phyloP scores from a whole-genome alignment of 2,888 invertebrate species.

The Ormyrus thymus region DNA sequence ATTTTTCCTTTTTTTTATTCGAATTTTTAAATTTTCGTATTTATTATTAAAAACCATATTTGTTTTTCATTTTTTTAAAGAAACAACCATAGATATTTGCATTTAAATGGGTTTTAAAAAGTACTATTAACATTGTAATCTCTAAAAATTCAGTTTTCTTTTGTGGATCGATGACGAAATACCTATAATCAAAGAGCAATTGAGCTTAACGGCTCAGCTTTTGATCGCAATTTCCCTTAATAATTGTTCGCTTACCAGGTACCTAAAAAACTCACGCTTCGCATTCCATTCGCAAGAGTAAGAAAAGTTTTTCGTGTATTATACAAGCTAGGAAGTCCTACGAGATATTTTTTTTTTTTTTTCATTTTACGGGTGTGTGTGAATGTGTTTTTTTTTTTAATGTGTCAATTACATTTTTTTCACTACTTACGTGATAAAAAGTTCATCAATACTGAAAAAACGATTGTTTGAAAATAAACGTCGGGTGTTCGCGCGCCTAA shows the following conservation, averaged over 20 bases:
- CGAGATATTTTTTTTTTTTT: slow-evolving; percentile 54
- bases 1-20: no score
- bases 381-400: no score
- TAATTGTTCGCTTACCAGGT: slow-evolving; percentile 62
- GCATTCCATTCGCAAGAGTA: slow-evolving; percentile 61
- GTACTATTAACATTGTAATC: no score
- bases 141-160: no score
- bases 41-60: not conserved
- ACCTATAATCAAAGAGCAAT: not conserved
- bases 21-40: not conserved
- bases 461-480: slow-evolving; percentile 58
- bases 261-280: slow-evolving; percentile 63
- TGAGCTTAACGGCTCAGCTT: not conserved
- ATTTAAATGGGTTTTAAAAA: no score
- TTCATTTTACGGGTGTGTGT: slow-evolving; percentile 10
- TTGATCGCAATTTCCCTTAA: slow-evolving; percentile 15
- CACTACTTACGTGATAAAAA: slow-evolving; percentile 27
- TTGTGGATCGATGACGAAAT: slow-evolving; percentile 9
- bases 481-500: slow-evolving; percentile 5
- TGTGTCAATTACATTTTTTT: slow-evolving; percentile 10
- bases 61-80: not conserved
- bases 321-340: slow-evolving; percentile 57
- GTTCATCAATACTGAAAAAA: slow-evolving; percentile 52
- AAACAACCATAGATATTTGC: not conserved
- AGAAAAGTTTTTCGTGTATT: slow-evolving; percentile 62